Evolutionary conservation across 2,113 vertebrate genomes (phyloP).

Genomic region (Sprattus sprattus): DNA sequence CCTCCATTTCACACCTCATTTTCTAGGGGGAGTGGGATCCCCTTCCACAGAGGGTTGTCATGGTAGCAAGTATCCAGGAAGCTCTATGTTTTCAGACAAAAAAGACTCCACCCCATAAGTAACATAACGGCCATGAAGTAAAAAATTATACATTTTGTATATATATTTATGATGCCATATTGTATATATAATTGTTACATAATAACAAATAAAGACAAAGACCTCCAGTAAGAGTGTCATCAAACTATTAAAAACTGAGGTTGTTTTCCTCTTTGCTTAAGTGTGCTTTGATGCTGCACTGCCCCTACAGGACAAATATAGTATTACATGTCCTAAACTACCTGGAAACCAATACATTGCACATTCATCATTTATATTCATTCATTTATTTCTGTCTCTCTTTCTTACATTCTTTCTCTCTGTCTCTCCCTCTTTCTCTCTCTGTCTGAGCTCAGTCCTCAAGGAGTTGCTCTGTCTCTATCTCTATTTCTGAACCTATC

Average conservation of each 20-base stretch:
- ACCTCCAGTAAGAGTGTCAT: too few species aligned
- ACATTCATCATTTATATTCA: background rate
- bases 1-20: background rate
- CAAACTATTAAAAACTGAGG: background rate
- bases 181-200: too few species aligned
- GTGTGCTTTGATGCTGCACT: background rate
- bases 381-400: conserved; percentile 3
- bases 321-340: background rate
- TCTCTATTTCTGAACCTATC: too few species aligned
- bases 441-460: background rate
- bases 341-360: background rate
- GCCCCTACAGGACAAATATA: background rate
- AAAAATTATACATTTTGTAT: background rate
- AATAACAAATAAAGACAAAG: too few species aligned
- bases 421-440: background rate
- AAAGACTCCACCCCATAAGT: background rate
- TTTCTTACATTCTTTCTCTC: background rate
- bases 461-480: background rate
- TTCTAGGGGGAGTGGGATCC: background rate
- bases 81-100: background rate
- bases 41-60: background rate
- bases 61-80: background rate
- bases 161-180: background rate
- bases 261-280: background rate
- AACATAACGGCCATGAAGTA: background rate